Evolutionary conservation across 2,113 vertebrate species (phyloP).

Genomic region (Rhea pennata): DNA sequence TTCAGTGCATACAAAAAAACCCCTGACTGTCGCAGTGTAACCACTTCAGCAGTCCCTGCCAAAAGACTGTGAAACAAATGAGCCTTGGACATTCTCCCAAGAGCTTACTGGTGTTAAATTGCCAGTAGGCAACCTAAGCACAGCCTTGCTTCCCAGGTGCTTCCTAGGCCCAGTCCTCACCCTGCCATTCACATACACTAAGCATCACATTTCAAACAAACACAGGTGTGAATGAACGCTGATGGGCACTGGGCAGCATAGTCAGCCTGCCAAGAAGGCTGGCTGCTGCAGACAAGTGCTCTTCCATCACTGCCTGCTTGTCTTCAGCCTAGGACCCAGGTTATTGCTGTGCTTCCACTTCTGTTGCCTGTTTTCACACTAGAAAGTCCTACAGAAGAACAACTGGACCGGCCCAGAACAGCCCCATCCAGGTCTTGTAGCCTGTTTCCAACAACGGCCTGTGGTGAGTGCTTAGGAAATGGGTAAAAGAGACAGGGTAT

Average conservation of each 20-base stretch:
- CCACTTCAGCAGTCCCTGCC: not conserved
- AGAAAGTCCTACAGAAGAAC: not conserved
- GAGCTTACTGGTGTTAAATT: not conserved
- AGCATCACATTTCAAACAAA: not conserved
- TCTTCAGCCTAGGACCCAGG: accelerated
- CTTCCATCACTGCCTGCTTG: not conserved
- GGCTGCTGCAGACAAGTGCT: not conserved
- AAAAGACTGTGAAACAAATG: not conserved
- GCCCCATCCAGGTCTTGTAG: not conserved
- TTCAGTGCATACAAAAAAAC: not conserved
- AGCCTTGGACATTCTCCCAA: not conserved
- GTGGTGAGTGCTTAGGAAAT: accelerated
- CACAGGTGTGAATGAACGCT: not conserved
- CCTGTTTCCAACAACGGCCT: accelerated
- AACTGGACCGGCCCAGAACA: not conserved
- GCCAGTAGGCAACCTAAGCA: accelerated
- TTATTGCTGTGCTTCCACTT: not conserved
- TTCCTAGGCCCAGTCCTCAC: not conserved
- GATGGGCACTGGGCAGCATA: too few species aligned
- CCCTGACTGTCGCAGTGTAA: not conserved
- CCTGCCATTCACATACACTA: not conserved
- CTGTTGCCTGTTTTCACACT: not conserved
- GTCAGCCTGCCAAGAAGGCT: not conserved
- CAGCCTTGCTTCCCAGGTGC: not conserved
- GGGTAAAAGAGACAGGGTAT: not conserved